phyloP scores from a whole-genome alignment of 2,113 vertebrate species.

The Ammodytes dubius region DNA sequence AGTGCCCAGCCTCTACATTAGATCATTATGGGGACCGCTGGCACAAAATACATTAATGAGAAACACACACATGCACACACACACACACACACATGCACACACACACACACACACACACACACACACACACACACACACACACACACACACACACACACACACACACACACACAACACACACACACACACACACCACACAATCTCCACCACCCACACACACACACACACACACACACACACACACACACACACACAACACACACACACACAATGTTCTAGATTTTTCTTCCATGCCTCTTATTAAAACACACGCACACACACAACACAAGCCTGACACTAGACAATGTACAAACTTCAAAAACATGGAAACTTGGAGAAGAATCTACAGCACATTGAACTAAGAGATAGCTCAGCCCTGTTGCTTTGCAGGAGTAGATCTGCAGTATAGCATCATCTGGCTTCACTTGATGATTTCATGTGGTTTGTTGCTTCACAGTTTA shows the following conservation, averaged over 20 bases:
- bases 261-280: neutral
- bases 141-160: too few species aligned
- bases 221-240: neutral
- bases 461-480: constrained; percentile 30
- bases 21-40: constrained; percentile 62
- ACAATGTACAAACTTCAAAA: constrained; percentile 3
- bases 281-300: constrained; percentile 14
- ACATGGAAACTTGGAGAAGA: constrained; percentile 7
- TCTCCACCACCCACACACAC: constrained; percentile 2
- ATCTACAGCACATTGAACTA: constrained; percentile 14
- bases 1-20: constrained; percentile 68
- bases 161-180: neutral
- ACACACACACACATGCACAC: neutral
- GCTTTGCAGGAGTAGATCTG: neutral
- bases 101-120: neutral
- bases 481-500: constrained; percentile 23
- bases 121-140: too few species aligned
- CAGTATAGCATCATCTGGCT: constrained; percentile 17
- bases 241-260: neutral
- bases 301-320: neutral
- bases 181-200: neutral
- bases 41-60: constrained; percentile 61
- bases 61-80: constrained; percentile 53
- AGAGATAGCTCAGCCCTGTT: constrained; percentile 8
- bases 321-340: too few species aligned